These are phyloP conservation scores for Drosophila orena DNA, from an alignment of 1,140 invertebrate genomes.

Conservation along the genomic window DNA sequence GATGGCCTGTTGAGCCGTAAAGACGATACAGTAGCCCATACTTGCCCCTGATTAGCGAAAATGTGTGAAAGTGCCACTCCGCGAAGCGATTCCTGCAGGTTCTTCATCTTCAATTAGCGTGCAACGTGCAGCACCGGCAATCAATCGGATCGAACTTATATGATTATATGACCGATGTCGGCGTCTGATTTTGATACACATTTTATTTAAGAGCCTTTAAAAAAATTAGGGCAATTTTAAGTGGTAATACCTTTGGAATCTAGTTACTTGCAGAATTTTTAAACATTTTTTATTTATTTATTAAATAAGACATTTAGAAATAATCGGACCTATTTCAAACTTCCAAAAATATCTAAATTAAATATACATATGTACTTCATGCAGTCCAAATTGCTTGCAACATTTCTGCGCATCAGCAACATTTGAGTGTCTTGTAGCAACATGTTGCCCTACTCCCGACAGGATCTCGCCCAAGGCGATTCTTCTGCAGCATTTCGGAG, in stretches of 20 bases:
- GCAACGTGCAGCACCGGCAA: slow-evolving; percentile 34
- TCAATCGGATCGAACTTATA: slow-evolving; percentile 10
- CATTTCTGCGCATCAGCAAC: slow-evolving; percentile 7
- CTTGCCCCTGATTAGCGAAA: slow-evolving; percentile 71
- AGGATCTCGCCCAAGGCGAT: slow-evolving; percentile 20
- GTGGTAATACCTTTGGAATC: not conserved
- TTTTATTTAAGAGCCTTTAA: not conserved
- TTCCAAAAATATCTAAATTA: too few species aligned
- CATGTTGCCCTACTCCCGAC: slow-evolving; percentile 48
- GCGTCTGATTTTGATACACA: not conserved
- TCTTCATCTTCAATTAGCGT: slow-evolving; percentile 43
- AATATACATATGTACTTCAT: not conserved
- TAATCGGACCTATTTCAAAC: not conserved
- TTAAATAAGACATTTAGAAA: not conserved
- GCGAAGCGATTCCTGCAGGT: slow-evolving; percentile 9
- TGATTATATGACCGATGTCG: slow-evolving; percentile 2
- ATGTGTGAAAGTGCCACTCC: slow-evolving; percentile 68
- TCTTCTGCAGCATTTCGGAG: slow-evolving; percentile 4
- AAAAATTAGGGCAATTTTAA: not conserved
- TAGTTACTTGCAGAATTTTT: too few species aligned
- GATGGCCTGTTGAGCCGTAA: slow-evolving; percentile 49
- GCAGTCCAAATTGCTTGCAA: not conserved
- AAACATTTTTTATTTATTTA: too few species aligned
- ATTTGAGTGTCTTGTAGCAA: slow-evolving; percentile 6
- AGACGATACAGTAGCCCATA: slow-evolving; percentile 62